phyloP scores from a whole-genome alignment of 2,797 vertebrate species.

The Catostomus latipinnis region DNA sequence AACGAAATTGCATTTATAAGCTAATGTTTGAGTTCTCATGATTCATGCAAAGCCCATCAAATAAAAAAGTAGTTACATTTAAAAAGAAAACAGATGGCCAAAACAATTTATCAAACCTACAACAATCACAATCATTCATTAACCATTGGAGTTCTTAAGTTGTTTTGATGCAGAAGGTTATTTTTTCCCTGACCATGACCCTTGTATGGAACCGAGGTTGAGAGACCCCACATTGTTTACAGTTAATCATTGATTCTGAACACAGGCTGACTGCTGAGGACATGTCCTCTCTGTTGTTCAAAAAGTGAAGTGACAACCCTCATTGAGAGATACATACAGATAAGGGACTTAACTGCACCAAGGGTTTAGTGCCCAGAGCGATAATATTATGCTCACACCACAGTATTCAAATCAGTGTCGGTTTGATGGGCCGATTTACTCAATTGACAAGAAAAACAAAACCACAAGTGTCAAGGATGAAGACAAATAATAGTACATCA shows the following conservation, averaged over 20 bases:
- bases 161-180: slow-evolving; percentile 27
- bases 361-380: neutral
- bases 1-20: neutral
- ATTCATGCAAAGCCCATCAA: neutral
- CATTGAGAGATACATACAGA: slow-evolving; percentile 15
- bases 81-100: neutral
- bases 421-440: neutral
- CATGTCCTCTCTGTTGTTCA: slow-evolving; percentile 3
- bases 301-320: slow-evolving; percentile 4
- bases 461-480: neutral
- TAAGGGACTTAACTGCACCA: slow-evolving; percentile 3
- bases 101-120: neutral
- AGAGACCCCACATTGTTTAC: neutral
- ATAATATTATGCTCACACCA: slow-evolving; percentile 8
- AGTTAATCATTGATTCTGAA: slow-evolving; percentile 21
- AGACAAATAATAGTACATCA: neutral
- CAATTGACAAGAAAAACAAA: slow-evolving; percentile 3
- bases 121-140: neutral
- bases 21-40: neutral
- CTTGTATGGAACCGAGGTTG: neutral
- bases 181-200: slow-evolving; percentile 8
- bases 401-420: neutral
- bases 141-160: neutral
- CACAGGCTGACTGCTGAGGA: neutral
- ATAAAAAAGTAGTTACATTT: neutral